Conservation (phyloP, 2,888 invertebrate species). For the Phalera bucephala region DNA sequence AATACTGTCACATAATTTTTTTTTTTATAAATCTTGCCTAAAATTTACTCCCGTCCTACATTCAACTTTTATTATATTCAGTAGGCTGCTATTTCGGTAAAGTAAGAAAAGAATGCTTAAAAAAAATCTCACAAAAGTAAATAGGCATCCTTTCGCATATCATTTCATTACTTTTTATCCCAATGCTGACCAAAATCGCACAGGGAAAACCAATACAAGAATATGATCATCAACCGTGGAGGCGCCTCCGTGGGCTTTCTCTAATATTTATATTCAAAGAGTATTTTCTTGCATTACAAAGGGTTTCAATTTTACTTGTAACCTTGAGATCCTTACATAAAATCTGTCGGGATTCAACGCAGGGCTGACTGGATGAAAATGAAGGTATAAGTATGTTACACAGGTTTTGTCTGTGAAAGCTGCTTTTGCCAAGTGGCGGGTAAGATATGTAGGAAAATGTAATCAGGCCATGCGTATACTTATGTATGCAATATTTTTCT, state of each 20-base stretch:
- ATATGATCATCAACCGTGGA: slow-evolving; percentile 16
- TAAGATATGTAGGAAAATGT: too few species aligned
- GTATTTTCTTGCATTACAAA: slow-evolving; percentile 48
- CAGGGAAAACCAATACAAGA: slow-evolving; percentile 2
- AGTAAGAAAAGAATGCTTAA: too few species aligned
- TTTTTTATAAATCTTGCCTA: too few species aligned
- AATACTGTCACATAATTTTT: too few species aligned
- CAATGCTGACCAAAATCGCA: slow-evolving; percentile 13
- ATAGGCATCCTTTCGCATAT: neutral
- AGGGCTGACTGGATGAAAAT: slow-evolving; percentile 41
- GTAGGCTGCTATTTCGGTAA: too few species aligned
- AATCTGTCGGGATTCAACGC: slow-evolving; percentile 37
- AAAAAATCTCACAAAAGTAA: too few species aligned
- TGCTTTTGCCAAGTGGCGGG: too few species aligned
- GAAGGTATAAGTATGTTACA: slow-evolving; percentile 24
- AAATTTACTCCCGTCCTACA: too few species aligned
- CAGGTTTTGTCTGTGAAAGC: slow-evolving; percentile 17
- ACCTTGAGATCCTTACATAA: slow-evolving; percentile 35
- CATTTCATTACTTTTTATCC: slow-evolving; percentile 12
- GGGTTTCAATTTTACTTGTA: slow-evolving; percentile 54
- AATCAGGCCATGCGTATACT: too few species aligned
- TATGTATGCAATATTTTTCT: too few species aligned
- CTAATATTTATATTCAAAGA: slow-evolving; percentile 45
- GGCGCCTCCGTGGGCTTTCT: slow-evolving; percentile 17
- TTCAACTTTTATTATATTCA: too few species aligned